phyloP scores from a whole-genome alignment of 2,113 vertebrate species.

The Turnix velox region DNA sequence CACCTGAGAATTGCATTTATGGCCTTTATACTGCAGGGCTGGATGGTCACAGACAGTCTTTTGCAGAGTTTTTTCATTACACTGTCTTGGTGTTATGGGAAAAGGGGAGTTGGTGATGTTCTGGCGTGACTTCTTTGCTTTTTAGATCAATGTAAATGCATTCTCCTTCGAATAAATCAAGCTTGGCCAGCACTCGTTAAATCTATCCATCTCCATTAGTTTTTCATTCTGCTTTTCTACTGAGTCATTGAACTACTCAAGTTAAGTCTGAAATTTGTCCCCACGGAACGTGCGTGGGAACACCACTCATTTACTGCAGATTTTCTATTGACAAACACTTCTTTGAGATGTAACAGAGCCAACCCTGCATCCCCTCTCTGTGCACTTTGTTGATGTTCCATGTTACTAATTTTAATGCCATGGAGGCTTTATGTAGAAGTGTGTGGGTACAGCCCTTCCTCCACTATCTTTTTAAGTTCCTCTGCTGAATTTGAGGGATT shows the following conservation, averaged over 20 bases:
- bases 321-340: background rate
- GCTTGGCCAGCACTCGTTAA: background rate
- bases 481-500: background rate
- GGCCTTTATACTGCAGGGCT: accelerated
- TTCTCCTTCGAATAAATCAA: background rate
- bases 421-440: background rate
- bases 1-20: background rate
- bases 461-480: background rate
- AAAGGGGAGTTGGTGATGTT: background rate
- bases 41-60: background rate
- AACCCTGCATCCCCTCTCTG: background rate
- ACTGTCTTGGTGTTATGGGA: accelerated
- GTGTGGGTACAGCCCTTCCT: background rate
- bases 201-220: background rate
- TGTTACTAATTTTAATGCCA: background rate
- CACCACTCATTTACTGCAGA: background rate
- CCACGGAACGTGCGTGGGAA: background rate
- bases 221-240: background rate
- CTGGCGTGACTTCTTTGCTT: background rate
- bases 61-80: background rate
- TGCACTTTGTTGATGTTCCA: background rate
- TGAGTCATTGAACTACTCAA: background rate
- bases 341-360: background rate
- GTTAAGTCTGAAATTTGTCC: background rate
- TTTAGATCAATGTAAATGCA: background rate